Conservation (phyloP, 2,797 vertebrate genomes). For the Xiphophorus birchmanni region DNA sequence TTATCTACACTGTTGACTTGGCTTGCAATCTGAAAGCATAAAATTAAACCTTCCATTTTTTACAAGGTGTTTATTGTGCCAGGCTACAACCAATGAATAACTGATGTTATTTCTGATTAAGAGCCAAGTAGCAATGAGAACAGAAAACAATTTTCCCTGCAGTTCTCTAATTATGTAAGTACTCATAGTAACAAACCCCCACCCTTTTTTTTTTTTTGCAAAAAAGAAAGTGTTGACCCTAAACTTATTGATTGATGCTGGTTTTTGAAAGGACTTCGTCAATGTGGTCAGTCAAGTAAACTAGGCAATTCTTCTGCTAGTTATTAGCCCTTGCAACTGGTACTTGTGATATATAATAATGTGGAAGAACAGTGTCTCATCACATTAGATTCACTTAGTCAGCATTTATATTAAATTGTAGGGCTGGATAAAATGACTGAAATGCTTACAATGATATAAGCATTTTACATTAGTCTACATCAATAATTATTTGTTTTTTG, state of each 20-base stretch:
- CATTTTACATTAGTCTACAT: too few relatives aligned
- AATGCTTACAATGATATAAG: too few relatives aligned
- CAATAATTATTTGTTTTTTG: too few relatives aligned
- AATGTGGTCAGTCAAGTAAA: slow-evolving; percentile 60
- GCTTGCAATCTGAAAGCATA: slow-evolving; percentile 52
- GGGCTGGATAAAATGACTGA: too few relatives aligned
- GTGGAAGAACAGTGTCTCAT: slow-evolving; percentile 60
- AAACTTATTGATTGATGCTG: background rate
- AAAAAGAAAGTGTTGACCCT: background rate
- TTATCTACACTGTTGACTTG: slow-evolving; percentile 40
- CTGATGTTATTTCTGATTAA: slow-evolving; percentile 55
- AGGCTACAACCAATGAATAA: slow-evolving; percentile 33
- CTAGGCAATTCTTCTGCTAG: slow-evolving; percentile 55
- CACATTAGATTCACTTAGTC: slow-evolving; percentile 51
- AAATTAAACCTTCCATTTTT: slow-evolving; percentile 62
- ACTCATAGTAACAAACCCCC: background rate
- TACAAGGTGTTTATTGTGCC: slow-evolving; percentile 65
- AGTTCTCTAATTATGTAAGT: slow-evolving; percentile 17
- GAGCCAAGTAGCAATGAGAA: slow-evolving; percentile 34
- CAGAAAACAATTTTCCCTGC: slow-evolving; percentile 18
- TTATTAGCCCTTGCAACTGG: slow-evolving; percentile 31
- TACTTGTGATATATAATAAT: slow-evolving; percentile 46
- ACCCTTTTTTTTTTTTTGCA: background rate
- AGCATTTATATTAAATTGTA: slow-evolving; percentile 30
- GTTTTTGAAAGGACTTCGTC: slow-evolving; percentile 64